Percentiles rank a stretch among this genome's conserved stretches.
phyloP scores from a whole-genome alignment of 2,113 vertebrate genomes.

The Microcebus lehilahytsara region DNA sequence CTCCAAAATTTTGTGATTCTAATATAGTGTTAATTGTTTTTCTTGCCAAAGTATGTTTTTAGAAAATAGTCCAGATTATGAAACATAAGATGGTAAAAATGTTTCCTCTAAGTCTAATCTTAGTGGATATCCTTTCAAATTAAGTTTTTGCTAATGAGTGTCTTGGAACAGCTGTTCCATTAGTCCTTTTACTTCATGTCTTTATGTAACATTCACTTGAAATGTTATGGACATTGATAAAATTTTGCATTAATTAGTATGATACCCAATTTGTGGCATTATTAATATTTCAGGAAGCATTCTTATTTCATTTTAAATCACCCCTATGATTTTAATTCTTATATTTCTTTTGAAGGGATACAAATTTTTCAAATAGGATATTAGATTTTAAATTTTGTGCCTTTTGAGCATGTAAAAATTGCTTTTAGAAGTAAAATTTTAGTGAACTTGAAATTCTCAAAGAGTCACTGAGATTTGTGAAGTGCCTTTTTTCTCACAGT shows the following conservation, averaged over 20 bases:
- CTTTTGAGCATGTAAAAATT: not conserved
- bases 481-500: not conserved
- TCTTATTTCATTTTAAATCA: not conserved
- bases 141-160: not conserved
- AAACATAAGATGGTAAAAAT: not conserved
- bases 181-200: not conserved
- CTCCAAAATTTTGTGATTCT: not conserved
- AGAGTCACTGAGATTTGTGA: not conserved
- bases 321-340: not conserved
- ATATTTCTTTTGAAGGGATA: not conserved
- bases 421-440: not conserved
- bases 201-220: constrained; percentile 1
- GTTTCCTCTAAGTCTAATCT: not conserved
- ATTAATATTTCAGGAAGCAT: not conserved
- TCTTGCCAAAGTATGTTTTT: not conserved
- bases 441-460: not conserved
- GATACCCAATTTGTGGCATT: not conserved
- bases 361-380: not conserved
- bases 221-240: not conserved
- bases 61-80: not conserved
- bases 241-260: not conserved
- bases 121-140: not conserved
- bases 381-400: not conserved
- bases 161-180: not conserved
- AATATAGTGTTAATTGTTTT: not conserved